These are phyloP conservation scores for Drosophila melanosoma DNA, from an alignment of 2,888 invertebrate species.

Conservation along the genomic window DNA sequence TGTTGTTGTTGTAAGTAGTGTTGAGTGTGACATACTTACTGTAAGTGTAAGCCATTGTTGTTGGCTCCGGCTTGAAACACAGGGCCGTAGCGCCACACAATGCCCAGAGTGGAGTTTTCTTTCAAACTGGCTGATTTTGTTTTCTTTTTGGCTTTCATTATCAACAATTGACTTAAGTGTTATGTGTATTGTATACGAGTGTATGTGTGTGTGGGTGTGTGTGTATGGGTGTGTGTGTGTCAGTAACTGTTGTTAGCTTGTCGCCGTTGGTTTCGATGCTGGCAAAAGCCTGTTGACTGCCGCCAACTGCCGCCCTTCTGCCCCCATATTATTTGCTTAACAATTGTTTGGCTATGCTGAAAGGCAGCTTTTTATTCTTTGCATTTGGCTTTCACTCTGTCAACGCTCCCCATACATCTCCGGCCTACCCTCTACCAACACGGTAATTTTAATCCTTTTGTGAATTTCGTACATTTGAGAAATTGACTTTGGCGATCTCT, in stretches of 20 bases:
- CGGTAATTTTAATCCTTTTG: constrained; percentile 70
- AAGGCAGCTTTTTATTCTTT: constrained; percentile 40
- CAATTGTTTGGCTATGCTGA: constrained; percentile 51
- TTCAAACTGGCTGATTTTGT: constrained; percentile 25
- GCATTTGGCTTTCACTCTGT: constrained; percentile 15
- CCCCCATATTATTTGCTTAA: constrained; percentile 45
- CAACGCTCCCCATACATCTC: background rate
- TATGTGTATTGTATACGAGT: constrained; percentile 13
- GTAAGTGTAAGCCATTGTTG: constrained; percentile 59
- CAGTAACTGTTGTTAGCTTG: constrained; percentile 37
- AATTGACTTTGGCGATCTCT: constrained; percentile 62
- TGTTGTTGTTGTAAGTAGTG: constrained; percentile 38
- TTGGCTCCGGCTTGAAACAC: constrained; percentile 39
- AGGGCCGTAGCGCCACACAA: constrained; percentile 38
- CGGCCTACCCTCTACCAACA: background rate
- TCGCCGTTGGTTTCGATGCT: constrained; percentile 46
- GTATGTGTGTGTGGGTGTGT: constrained; percentile 2
- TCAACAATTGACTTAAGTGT: constrained; percentile 70
- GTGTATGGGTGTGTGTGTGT: constrained; percentile 3
- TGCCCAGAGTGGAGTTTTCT: constrained; percentile 30
- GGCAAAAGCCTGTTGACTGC: constrained; percentile 49
- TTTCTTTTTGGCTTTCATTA: constrained; percentile 54
- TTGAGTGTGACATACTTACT: constrained; percentile 58
- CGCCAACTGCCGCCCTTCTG: constrained; percentile 1
- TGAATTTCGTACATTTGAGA: constrained; percentile 59